Conservation (phyloP, 1,140 invertebrate species). For the Drosophila ananassae region DNA sequence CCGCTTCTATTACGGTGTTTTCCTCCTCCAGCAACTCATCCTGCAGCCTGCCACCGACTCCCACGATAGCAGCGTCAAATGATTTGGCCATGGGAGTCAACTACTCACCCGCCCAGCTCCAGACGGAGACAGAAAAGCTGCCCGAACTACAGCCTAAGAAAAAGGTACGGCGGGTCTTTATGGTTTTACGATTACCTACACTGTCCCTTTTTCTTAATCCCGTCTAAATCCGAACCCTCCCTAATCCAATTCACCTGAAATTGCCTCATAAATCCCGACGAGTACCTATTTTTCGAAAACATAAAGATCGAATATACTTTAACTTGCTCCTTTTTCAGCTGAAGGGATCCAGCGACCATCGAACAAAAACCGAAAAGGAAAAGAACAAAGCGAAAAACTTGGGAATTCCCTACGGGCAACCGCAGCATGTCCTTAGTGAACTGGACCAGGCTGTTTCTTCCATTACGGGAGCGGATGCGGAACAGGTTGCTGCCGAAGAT, state of each 20-base stretch:
- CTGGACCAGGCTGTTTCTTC: conserved; percentile 77
- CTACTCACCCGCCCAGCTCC: conserved; percentile 56
- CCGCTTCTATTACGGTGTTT: conserved; percentile 61
- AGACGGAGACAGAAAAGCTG: conserved; percentile 35
- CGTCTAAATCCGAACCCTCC: too few relatives aligned
- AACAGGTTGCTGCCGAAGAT: conserved; percentile 49
- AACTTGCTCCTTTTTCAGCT: conserved; percentile 27
- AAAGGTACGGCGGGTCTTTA: conserved; percentile 45
- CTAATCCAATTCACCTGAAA: background rate
- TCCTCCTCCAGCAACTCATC: conserved; percentile 80
- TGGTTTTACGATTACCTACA: background rate
- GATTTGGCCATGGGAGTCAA: conserved; percentile 24
- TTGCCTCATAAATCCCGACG: too few relatives aligned
- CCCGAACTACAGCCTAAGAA: conserved; percentile 63
- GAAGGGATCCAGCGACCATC: conserved; percentile 59
- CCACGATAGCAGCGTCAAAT: conserved; percentile 23
- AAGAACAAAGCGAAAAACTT: conserved; percentile 58
- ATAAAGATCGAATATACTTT: too few relatives aligned
- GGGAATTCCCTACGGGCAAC: conserved; percentile 43
- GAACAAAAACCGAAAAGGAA: conserved; percentile 67
- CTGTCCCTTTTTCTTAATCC: background rate
- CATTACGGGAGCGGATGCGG: conserved; percentile 49
- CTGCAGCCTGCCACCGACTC: conserved; percentile 73
- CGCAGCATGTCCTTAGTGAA: conserved; percentile 65
- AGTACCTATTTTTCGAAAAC: too few relatives aligned